Conservation (phyloP, 23 tunicate genomes). For the Corella eumyota region DNA sequence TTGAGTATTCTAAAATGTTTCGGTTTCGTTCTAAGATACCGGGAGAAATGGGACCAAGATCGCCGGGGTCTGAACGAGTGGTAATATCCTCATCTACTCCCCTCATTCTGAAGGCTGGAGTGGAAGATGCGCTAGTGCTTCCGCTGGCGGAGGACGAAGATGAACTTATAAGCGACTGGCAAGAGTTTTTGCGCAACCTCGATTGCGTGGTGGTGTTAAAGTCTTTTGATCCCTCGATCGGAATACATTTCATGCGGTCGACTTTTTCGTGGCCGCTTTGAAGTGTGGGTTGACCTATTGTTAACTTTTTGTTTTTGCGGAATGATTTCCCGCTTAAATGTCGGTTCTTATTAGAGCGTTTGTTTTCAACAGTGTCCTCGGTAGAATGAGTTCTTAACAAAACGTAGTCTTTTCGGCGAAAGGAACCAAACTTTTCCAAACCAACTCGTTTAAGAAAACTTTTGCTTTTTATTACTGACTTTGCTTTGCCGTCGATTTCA, state of each 20-base stretch:
- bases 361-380: slow-evolving; percentile 14
- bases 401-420: slow-evolving; percentile 37
- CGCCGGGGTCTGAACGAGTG: slow-evolving; percentile 27
- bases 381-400: slow-evolving; percentile 10
- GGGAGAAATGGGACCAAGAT: slow-evolving; percentile 11
- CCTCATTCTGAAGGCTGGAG: slow-evolving; percentile 38
- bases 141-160: slow-evolving; percentile 40
- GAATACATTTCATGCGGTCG: slow-evolving; percentile 41
- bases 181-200: slow-evolving; percentile 46
- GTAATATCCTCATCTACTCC: slow-evolving; percentile 27
- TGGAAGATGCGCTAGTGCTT: slow-evolving; percentile 37
- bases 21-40: slow-evolving; percentile 11
- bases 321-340: slow-evolving; percentile 10
- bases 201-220: slow-evolving; percentile 1
- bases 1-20: background rate
- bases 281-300: slow-evolving; percentile 43
- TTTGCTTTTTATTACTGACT: slow-evolving; percentile 23
- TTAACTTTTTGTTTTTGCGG: slow-evolving; percentile 17
- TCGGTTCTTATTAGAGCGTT: background rate
- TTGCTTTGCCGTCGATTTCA: background rate
- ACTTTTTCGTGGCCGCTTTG: slow-evolving; percentile 50
- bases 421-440: slow-evolving; percentile 36
- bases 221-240: slow-evolving; percentile 35
- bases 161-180: slow-evolving; percentile 50
- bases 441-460: slow-evolving; percentile 50